These are phyloP conservation scores for Bombus ignitus DNA, from an alignment of 1,140 invertebrate species.

Conservation along the genomic window DNA sequence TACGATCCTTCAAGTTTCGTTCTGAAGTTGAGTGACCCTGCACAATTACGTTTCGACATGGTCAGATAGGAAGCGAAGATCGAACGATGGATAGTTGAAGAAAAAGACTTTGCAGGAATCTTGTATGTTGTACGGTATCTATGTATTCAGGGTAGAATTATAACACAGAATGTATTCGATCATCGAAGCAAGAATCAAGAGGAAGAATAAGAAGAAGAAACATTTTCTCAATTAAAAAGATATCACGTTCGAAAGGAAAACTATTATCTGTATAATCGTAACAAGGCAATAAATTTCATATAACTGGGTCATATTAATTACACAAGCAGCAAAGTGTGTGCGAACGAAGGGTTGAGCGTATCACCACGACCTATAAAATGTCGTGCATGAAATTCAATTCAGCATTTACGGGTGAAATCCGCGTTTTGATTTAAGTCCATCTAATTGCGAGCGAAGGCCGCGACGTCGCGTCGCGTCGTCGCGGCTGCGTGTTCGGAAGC, in stretches of 20 bases:
- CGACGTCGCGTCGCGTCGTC: conserved; percentile 32
- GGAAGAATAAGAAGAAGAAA: too few relatives aligned
- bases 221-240: too few relatives aligned
- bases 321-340: too few relatives aligned
- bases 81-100: not conserved
- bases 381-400: conserved; percentile 28
- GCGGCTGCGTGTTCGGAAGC: conserved; percentile 66
- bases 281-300: not conserved
- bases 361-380: conserved; percentile 14
- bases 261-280: not conserved
- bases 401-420: conserved; percentile 23
- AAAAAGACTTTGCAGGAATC: too few relatives aligned
- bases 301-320: not conserved
- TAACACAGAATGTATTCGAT: too few relatives aligned
- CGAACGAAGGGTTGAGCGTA: not conserved
- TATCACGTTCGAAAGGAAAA: too few relatives aligned
- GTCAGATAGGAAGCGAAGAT: too few relatives aligned
- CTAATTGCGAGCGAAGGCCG: conserved; percentile 8
- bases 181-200: too few relatives aligned
- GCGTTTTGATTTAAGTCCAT: conserved; percentile 53
- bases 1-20: too few relatives aligned
- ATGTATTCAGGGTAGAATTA: too few relatives aligned
- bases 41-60: not conserved
- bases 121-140: too few relatives aligned
- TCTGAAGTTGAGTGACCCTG: not conserved